phyloP scores from a whole-genome alignment of 2,113 vertebrate species.

The Martes martes region DNA sequence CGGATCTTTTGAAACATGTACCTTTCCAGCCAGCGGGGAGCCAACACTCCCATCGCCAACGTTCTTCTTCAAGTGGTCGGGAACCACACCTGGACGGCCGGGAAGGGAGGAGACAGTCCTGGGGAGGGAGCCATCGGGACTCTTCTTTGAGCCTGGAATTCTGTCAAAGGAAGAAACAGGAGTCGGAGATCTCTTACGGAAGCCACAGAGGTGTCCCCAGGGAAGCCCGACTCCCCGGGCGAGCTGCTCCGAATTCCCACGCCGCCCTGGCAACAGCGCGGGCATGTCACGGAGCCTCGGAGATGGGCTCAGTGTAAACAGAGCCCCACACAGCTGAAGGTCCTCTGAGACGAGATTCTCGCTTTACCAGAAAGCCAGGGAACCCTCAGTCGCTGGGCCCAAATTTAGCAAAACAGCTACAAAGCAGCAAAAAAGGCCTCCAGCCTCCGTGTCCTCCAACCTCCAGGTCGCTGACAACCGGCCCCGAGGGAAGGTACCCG shows the following conservation, averaged over 20 bases:
- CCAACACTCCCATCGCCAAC: conserved; percentile 79
- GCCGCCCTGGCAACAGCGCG: accelerated
- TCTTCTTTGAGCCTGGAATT: conserved; percentile 88
- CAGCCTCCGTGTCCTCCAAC: accelerated
- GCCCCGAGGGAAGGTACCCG: background rate
- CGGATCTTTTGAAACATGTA: conserved; percentile 48
- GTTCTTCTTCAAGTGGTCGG: conserved; percentile 82
- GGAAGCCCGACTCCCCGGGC: accelerated
- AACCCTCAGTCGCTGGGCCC: accelerated
- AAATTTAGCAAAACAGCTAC: accelerated
- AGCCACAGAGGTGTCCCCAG: background rate
- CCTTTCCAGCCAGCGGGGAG: conserved; percentile 83
- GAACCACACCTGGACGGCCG: conserved; percentile 56
- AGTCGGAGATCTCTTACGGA: background rate
- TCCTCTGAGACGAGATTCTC: background rate
- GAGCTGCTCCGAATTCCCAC: background rate
- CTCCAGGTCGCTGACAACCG: background rate
- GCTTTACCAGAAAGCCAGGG: background rate
- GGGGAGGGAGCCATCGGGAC: conserved; percentile 75
- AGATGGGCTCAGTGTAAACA: accelerated
- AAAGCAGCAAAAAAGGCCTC: background rate
- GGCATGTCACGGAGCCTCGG: accelerated
- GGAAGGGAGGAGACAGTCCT: conserved; percentile 77
- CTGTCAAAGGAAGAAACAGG: conserved; percentile 73
- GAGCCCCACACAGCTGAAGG: accelerated